A percentile compares a stretch with the other conserved stretches of the same genome.
Conservation (phyloP, 2,113 vertebrate genomes). For the Aleadryas rufinucha region DNA sequence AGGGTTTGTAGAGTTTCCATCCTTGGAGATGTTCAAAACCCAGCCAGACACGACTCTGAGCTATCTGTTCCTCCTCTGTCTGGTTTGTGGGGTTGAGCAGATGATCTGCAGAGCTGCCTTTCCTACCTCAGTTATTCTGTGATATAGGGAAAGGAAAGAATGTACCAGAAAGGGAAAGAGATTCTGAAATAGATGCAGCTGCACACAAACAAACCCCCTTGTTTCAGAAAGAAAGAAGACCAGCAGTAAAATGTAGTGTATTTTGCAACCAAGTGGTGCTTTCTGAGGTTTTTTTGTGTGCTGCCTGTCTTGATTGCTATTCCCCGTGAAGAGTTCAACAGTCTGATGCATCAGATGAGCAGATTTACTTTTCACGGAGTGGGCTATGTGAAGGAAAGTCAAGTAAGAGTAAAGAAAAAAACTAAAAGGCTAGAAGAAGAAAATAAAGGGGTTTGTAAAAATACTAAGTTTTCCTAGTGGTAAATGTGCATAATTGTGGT, state of each 20-base stretch:
- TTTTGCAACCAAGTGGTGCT: neutral
- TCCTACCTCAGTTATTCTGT: neutral
- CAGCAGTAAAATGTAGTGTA: neutral
- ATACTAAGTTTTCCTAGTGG: neutral
- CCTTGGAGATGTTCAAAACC: neutral
- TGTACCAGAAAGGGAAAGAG: neutral
- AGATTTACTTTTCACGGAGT: neutral
- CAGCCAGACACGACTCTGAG: accelerated
- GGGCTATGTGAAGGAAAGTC: neutral
- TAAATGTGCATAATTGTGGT: neutral
- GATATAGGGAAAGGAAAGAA: neutral
- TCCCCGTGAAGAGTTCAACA: neutral
- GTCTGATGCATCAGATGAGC: neutral
- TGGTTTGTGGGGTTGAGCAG: neutral
- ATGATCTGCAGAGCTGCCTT: neutral
- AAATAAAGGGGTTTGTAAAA: neutral
- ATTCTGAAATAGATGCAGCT: neutral
- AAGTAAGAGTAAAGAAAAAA: neutral
- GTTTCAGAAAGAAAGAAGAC: neutral
- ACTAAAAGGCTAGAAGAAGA: neutral
- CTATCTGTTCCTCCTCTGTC: neutral
- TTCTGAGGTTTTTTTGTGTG: neutral
- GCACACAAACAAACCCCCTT: neutral
- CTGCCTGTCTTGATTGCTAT: neutral
- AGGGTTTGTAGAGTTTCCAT: neutral